These are phyloP conservation scores for Drosophila nasuta DNA, from an alignment of 1,140 invertebrate genomes.

Conservation along the genomic window DNA sequence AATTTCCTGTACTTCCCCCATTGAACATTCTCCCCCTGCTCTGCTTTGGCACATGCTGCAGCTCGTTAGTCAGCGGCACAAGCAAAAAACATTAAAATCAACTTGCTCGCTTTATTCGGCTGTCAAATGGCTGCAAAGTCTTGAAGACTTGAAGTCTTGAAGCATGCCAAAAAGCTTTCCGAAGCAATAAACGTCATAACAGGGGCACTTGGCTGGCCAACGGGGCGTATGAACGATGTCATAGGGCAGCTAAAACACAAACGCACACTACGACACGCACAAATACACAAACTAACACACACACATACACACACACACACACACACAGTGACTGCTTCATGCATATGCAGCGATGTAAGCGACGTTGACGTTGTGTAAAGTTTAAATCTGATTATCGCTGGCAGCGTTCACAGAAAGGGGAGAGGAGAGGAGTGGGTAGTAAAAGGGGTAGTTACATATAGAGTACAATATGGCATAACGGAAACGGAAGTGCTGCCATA, in stretches of 20 bases:
- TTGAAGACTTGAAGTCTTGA: constrained; percentile 58
- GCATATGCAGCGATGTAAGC: constrained; percentile 62
- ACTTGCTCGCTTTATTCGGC: constrained; percentile 48
- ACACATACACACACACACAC: constrained; percentile 35
- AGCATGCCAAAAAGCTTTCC: constrained; percentile 80
- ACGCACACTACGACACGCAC: constrained; percentile 39
- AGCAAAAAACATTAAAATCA: constrained; percentile 52
- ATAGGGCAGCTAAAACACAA: constrained; percentile 63
- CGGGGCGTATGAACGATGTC: constrained; percentile 79
- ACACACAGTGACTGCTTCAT: constrained; percentile 17
- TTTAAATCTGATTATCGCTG: constrained; percentile 82
- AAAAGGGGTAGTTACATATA: constrained; percentile 33
- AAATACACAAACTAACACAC: constrained; percentile 41
- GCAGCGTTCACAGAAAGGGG: constrained; percentile 10
- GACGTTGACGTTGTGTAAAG: constrained; percentile 80
- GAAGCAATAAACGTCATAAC: constrained; percentile 81
- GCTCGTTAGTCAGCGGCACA: constrained; percentile 39
- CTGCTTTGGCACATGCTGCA: constrained; percentile 2
- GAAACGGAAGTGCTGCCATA: constrained; percentile 83
- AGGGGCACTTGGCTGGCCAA: constrained; percentile 75
- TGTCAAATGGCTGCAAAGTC: constrained; percentile 61
- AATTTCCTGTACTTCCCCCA: constrained; percentile 26
- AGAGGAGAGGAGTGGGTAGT: neutral
- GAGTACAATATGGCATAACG: constrained; percentile 68
- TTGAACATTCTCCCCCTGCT: neutral